Percentiles rank a stretch among this genome's conserved stretches.
Evolutionary conservation across 2,888 invertebrate genomes (phyloP).

Genomic region (Villa cingulata): DNA sequence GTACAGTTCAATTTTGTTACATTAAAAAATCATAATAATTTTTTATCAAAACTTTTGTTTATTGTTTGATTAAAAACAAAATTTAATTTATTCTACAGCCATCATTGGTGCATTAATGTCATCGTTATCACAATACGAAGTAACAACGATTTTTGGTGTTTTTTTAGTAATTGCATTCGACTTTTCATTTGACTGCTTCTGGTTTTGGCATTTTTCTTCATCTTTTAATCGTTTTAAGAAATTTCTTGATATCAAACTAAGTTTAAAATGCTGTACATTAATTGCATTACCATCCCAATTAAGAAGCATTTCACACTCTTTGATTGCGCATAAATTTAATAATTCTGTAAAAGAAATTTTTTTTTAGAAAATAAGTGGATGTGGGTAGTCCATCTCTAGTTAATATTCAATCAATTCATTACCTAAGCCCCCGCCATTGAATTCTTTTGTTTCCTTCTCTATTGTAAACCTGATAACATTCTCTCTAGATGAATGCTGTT

Average conservation of each 20-base stretch:
- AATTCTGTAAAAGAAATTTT: constrained; percentile 20
- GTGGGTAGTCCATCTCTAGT: no score
- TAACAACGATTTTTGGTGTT: not conserved
- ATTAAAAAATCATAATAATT: no score
- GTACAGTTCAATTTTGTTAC: no score
- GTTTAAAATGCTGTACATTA: constrained; percentile 33
- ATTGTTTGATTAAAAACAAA: no score
- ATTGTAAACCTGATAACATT: constrained; percentile 64
- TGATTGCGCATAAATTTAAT: constrained; percentile 27
- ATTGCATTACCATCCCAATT: constrained; percentile 35
- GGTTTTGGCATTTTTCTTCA: not conserved
- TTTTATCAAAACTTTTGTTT: no score
- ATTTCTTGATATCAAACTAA: constrained; percentile 29
- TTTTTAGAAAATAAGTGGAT: no score
- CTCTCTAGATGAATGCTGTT: constrained; percentile 68
- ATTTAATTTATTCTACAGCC: no score
- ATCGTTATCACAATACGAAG: not conserved
- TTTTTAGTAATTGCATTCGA: no score
- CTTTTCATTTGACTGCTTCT: not conserved
- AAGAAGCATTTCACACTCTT: constrained; percentile 25
- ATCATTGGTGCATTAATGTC: not conserved
- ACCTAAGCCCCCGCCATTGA: constrained; percentile 64
- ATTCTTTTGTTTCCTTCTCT: constrained; percentile 60
- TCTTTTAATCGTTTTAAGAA: constrained; percentile 24
- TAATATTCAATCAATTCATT: constrained; percentile 1